Evolutionary conservation across 2,113 vertebrate genomes (phyloP).

Genomic region (Hydropotes inermis): DNA sequence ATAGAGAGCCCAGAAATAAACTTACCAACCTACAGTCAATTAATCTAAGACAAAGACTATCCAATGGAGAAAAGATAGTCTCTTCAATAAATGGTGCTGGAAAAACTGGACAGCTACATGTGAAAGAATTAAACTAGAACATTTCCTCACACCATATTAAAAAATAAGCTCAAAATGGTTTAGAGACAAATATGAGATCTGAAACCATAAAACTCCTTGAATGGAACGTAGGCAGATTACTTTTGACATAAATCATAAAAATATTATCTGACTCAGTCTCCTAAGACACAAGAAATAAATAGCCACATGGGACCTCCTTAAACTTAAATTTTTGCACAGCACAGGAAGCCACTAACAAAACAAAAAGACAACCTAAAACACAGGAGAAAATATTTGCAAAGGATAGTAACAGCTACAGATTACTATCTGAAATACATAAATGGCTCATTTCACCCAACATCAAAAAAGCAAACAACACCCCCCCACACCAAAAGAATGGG

Average conservation of each 20-base stretch:
- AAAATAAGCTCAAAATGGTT: neutral
- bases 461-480: neutral
- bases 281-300: neutral
- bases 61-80: neutral
- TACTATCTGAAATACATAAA: neutral
- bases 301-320: neutral
- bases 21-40: neutral
- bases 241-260: neutral
- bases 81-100: neutral
- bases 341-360: neutral
- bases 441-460: too few species aligned
- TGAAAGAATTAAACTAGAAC: neutral
- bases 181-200: neutral
- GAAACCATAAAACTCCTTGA: neutral
- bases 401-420: neutral
- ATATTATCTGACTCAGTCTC: neutral
- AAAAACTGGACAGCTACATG: neutral
- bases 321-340: neutral
- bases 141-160: neutral
- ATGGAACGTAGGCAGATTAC: neutral
- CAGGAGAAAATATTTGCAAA: neutral
- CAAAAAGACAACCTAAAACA: neutral
- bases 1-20: neutral
- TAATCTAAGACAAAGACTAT: neutral
- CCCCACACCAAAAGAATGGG: neutral